phyloP scores from a whole-genome alignment of 2,888 invertebrate species.

The Ennomos erosarius region DNA sequence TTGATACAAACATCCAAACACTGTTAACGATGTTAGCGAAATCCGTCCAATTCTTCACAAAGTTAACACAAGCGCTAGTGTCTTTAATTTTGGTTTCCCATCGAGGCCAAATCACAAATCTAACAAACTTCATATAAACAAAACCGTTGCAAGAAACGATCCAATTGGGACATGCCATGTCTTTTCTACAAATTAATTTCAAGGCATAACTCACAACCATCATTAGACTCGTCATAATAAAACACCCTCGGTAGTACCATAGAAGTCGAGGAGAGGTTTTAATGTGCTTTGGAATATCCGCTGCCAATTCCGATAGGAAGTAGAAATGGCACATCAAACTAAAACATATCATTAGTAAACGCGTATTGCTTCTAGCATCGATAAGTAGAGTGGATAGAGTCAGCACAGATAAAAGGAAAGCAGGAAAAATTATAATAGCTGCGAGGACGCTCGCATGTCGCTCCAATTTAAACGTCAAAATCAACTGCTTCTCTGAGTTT shows the following conservation, averaged over 20 bases:
- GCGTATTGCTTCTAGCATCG: conserved; percentile 43
- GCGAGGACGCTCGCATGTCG: conserved; percentile 52
- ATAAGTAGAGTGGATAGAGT: conserved; percentile 48
- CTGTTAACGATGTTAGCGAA: conserved; percentile 51
- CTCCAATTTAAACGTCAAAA: conserved; percentile 52
- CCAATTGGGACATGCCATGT: conserved; percentile 37
- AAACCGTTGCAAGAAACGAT: conserved; percentile 45
- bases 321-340: conserved; percentile 53
- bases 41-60: conserved; percentile 45
- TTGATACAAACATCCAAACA: conserved; percentile 38
- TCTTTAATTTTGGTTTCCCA: conserved; percentile 40
- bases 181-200: conserved; percentile 39
- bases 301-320: conserved; percentile 43
- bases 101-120: conserved; percentile 45
- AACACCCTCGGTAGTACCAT: conserved; percentile 51
- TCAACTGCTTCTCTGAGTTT: conserved; percentile 40
- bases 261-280: conserved; percentile 51
- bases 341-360: conserved; percentile 49
- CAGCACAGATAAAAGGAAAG: conserved; percentile 46
- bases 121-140: conserved; percentile 40
- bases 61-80: conserved; percentile 9
- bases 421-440: conserved; percentile 52
- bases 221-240: conserved; percentile 45
- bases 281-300: conserved; percentile 47
- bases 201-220: conserved; percentile 48